Evolutionary conservation across 2,113 vertebrate genomes (phyloP).

Genomic region (Oreochromis tanganicae): DNA sequence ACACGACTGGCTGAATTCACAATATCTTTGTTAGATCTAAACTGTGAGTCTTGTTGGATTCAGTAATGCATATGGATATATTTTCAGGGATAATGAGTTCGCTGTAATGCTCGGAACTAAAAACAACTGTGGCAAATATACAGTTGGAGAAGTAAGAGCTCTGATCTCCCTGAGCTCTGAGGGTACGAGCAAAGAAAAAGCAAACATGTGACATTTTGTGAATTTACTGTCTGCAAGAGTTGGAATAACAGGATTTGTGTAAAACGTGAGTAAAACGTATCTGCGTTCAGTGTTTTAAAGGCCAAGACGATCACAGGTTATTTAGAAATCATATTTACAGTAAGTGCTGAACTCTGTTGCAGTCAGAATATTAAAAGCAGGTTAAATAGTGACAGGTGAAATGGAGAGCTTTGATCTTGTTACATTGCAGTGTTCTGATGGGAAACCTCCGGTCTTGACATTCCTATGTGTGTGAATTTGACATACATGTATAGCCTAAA

Average conservation of each 20-base stretch:
- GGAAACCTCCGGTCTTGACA: neutral
- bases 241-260: neutral
- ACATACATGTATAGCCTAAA: neutral
- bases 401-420: neutral
- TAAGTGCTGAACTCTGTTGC: neutral
- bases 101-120: rapidly evolving
- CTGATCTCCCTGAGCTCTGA: neutral
- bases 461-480: neutral
- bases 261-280: neutral
- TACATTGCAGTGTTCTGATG: neutral
- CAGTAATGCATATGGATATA: neutral
- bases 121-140: neutral
- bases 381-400: neutral
- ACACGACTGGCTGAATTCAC: neutral
- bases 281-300: neutral
- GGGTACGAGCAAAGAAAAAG: neutral
- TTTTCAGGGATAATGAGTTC: neutral
- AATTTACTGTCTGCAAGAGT: neutral
- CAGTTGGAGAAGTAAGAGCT: neutral
- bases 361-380: neutral
- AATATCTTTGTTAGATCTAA: neutral
- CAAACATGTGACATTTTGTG: neutral
- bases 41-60: neutral
- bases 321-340: neutral
- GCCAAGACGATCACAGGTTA: neutral